These are phyloP conservation scores for Papilio glaucus DNA, from an alignment of 1,140 invertebrate genomes.

Conservation along the genomic window DNA sequence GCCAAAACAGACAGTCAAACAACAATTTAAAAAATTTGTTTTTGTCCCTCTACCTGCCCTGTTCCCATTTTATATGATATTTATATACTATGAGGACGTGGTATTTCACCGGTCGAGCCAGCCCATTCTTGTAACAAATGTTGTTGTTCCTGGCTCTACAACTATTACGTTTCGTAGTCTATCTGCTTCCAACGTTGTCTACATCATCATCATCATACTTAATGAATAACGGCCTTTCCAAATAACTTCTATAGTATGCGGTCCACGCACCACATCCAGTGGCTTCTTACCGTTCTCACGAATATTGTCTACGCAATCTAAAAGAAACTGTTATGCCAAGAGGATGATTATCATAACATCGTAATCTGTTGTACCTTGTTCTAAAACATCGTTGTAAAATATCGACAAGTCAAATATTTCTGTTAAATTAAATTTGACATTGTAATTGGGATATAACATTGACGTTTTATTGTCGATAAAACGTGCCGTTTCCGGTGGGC, in stretches of 20 bases:
- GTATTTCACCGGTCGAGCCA: too few species aligned
- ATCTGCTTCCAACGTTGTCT: too few species aligned
- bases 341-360: background rate
- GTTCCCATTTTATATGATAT: too few species aligned
- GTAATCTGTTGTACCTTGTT: background rate
- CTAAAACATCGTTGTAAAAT: slow-evolving; percentile 16
- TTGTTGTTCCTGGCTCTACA: too few species aligned
- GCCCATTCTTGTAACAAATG: too few species aligned
- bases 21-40: too few species aligned
- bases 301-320: background rate
- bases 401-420: background rate
- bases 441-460: slow-evolving; percentile 19
- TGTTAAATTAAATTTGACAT: slow-evolving; percentile 25
- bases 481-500: slow-evolving; percentile 10
- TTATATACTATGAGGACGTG: too few species aligned
- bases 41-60: too few species aligned
- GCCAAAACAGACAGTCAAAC: too few species aligned
- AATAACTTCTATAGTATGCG: background rate
- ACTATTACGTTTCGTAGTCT: too few species aligned
- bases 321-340: background rate
- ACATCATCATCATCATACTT: too few species aligned
- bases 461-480: slow-evolving; percentile 6
- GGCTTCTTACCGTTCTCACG: too few species aligned
- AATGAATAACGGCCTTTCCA: background rate
- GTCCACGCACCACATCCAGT: background rate